Percentiles rank a stretch among this genome's conserved stretches.
These are phyloP conservation scores for Zoanthus solanderi DNA, from an alignment of 92 coral and sea anemone genomes.

Conservation along the genomic window DNA sequence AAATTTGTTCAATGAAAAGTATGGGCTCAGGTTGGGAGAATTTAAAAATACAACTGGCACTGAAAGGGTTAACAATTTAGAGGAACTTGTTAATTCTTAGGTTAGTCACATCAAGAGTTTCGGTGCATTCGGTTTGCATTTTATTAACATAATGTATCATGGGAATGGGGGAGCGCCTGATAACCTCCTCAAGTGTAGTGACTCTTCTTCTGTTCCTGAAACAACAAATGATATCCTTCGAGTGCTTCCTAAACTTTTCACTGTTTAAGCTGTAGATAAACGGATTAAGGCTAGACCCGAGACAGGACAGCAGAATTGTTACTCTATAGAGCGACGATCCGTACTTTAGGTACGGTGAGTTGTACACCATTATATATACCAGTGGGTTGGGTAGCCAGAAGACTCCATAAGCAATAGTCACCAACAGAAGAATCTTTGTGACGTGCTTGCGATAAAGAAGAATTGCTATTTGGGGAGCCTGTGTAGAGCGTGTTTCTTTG, in stretches of 20 bases:
- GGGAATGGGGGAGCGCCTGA: not conserved
- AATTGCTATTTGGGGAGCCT: conserved; percentile 27
- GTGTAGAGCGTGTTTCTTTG: not conserved
- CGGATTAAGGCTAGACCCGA: conserved; percentile 62
- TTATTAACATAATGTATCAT: not conserved
- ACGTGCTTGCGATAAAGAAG: conserved; percentile 50
- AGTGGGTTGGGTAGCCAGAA: conserved; percentile 72
- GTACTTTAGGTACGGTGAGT: conserved; percentile 40
- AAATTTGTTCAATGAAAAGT: too few relatives aligned
- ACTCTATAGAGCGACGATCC: conserved; percentile 57
- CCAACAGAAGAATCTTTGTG: conserved; percentile 56
- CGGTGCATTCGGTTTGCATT: not conserved
- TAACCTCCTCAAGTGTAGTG: not conserved
- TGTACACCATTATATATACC: conserved; percentile 63
- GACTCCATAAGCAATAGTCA: conserved; percentile 56
- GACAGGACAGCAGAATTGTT: conserved; percentile 55
- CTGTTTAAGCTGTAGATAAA: conserved; percentile 70
- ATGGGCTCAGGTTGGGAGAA: too few relatives aligned
- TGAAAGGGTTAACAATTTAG: too few relatives aligned
- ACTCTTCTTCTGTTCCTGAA: conserved; percentile 20
- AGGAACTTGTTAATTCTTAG: not conserved
- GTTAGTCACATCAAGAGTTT: not conserved
- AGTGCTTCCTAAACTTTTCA: conserved; percentile 56
- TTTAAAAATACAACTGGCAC: too few relatives aligned
- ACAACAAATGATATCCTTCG: conserved; percentile 31